These are phyloP conservation scores for Centropyge bicolor DNA, from an alignment of 2,797 vertebrate species.

Conservation along the genomic window DNA sequence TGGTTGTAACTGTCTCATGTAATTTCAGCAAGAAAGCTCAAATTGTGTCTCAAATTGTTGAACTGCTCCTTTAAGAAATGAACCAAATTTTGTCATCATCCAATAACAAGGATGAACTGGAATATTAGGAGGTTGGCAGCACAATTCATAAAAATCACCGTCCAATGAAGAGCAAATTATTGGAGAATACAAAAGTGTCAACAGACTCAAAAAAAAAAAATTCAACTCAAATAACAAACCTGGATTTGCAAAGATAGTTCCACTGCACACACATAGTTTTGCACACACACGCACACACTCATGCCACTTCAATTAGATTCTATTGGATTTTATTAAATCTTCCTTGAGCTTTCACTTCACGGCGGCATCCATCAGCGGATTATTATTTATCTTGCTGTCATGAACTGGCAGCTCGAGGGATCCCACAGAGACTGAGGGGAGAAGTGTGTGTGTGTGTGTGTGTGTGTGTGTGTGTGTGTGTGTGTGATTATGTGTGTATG, in stretches of 20 bases:
- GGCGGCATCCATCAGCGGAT: slow-evolving; percentile 74
- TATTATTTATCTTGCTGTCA: slow-evolving; percentile 85
- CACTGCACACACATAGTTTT: slow-evolving; percentile 16
- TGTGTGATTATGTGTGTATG: slow-evolving; percentile 9
- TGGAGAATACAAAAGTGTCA: not conserved
- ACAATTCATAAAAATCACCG: not conserved
- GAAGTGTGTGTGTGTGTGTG: slow-evolving; percentile 2
- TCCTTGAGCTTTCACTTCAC: slow-evolving; percentile 80
- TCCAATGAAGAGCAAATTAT: not conserved
- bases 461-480: slow-evolving; percentile 12
- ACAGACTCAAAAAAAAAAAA: not conserved
- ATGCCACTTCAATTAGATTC: slow-evolving; percentile 80
- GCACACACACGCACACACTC: slow-evolving; percentile 21
- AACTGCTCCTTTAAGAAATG: not conserved
- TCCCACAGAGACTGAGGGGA: slow-evolving; percentile 55
- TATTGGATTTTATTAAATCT: slow-evolving; percentile 86
- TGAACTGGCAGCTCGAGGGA: slow-evolving; percentile 70
- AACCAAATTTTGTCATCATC: not conserved
- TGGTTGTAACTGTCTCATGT: not conserved
- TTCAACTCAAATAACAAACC: slow-evolving; percentile 27
- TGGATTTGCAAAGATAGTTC: slow-evolving; percentile 26
- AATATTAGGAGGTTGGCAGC: not conserved
- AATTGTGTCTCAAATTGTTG: not conserved
- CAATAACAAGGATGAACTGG: too few relatives aligned
- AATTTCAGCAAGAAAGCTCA: not conserved